Percentiles rank a stretch among this genome's conserved stretches.
Evolutionary conservation across 2,113 vertebrate genomes (phyloP).

Genomic region (Scopus umbretta): DNA sequence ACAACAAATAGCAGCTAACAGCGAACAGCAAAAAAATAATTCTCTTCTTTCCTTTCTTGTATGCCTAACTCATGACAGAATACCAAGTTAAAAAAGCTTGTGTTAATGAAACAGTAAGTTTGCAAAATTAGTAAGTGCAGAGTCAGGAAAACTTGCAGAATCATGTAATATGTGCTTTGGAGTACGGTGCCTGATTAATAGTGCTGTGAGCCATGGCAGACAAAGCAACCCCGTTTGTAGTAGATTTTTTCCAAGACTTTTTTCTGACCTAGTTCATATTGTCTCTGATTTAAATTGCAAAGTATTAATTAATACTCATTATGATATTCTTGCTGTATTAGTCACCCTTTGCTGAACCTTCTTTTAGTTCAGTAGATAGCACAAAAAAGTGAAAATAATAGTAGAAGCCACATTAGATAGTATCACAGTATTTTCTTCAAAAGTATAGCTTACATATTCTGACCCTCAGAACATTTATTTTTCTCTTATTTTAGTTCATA

Average conservation of each 20-base stretch:
- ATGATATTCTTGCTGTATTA: not conserved
- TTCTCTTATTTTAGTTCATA: not conserved
- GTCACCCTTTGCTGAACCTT: conserved; percentile 27
- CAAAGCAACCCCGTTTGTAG: not conserved
- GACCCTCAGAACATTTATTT: not conserved
- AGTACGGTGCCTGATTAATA: not conserved
- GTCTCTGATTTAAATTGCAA: conserved; percentile 10
- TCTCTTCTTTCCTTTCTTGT: not conserved
- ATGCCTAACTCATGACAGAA: not conserved
- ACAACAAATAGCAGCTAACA: not conserved
- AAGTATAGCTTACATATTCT: not conserved
- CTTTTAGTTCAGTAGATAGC: not conserved
- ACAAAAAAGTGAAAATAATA: not conserved
- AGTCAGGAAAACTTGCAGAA: conserved; percentile 26
- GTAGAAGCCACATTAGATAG: not conserved
- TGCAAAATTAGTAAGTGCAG: conserved; percentile 2
- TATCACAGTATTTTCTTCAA: not conserved
- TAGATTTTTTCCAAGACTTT: not conserved
- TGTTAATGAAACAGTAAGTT: not conserved
- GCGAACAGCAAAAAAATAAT: not conserved
- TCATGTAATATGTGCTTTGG: not conserved
- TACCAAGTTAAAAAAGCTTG: not conserved
- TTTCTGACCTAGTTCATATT: not conserved
- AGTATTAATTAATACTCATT: conserved; percentile 23
- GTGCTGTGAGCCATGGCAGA: not conserved